Percentiles rank a stretch among this genome's conserved stretches.
phyloP scores from a whole-genome alignment of 2,797 vertebrate genomes.

The Acomys russatus region DNA sequence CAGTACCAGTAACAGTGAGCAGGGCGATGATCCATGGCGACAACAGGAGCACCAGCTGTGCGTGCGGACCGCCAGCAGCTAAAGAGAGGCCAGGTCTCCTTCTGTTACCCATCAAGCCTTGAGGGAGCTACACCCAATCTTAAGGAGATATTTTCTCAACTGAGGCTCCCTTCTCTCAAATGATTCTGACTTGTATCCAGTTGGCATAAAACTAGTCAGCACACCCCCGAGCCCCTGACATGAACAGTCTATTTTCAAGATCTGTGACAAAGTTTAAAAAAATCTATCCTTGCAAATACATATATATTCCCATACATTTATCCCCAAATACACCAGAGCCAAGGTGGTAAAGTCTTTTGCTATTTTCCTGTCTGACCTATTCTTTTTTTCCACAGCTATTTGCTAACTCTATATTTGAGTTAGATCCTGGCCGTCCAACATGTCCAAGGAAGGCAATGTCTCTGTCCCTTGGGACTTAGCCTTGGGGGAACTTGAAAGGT shows the following conservation, averaged over 20 bases:
- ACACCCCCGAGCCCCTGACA: neutral
- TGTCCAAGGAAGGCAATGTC: neutral
- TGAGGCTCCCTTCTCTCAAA: neutral
- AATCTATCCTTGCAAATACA: conserved; percentile 32
- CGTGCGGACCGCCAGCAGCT: no score
- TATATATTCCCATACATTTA: neutral
- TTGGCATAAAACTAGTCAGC: neutral
- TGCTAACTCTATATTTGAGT: neutral
- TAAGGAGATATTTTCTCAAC: neutral
- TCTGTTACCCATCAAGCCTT: no score
- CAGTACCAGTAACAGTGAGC: no score
- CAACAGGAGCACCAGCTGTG: no score
- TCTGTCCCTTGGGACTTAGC: no score
- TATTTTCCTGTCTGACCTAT: conserved; percentile 20
- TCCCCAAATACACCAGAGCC: neutral
- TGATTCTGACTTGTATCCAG: neutral
- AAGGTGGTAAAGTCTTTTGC: neutral
- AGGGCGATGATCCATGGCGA: no score
- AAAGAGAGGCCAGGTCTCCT: no score
- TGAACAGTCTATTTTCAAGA: conserved; percentile 36
- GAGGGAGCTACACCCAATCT: neutral
- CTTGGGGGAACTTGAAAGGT: neutral
- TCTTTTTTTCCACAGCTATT: neutral
- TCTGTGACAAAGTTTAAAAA: conserved; percentile 31
- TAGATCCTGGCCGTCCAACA: neutral